Conservation (phyloP, 2,113 vertebrate species). For the Prionailurus bengalensis region DNA sequence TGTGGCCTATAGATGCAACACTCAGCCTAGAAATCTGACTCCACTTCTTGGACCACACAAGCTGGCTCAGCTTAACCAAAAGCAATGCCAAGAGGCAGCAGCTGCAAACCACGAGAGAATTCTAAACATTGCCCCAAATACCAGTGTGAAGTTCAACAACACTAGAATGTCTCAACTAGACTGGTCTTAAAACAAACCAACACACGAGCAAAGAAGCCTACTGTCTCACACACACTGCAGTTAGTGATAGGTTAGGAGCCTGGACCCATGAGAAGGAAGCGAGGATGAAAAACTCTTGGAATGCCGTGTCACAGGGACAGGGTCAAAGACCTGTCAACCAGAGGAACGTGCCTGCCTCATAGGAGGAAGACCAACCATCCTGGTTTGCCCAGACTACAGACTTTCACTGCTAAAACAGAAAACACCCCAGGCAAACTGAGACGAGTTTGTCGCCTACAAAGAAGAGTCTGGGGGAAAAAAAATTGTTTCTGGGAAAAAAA, state of each 20-base stretch:
- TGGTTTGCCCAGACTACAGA: background rate
- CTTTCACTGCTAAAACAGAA: background rate
- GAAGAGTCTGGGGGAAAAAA: background rate
- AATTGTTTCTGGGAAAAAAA: background rate
- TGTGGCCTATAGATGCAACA: background rate
- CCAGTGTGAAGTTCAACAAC: background rate
- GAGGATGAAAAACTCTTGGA: too few species aligned
- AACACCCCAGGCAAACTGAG: background rate
- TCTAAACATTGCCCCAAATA: background rate
- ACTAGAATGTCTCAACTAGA: background rate
- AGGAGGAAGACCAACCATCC: background rate
- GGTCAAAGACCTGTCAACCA: background rate
- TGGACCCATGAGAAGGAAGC: rapidly evolving
- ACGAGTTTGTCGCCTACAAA: background rate
- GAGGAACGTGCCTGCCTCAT: background rate
- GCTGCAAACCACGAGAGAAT: background rate
- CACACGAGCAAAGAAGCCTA: background rate
- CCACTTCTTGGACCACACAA: background rate
- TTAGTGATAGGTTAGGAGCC: too few species aligned
- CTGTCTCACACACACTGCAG: rapidly evolving
- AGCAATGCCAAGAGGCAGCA: background rate
- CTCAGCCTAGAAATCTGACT: background rate
- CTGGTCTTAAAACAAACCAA: background rate
- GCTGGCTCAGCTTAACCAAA: background rate
- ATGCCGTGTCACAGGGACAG: background rate